Conservation (phyloP, 2,797 vertebrate genomes). For the Microchirus variegatus region DNA sequence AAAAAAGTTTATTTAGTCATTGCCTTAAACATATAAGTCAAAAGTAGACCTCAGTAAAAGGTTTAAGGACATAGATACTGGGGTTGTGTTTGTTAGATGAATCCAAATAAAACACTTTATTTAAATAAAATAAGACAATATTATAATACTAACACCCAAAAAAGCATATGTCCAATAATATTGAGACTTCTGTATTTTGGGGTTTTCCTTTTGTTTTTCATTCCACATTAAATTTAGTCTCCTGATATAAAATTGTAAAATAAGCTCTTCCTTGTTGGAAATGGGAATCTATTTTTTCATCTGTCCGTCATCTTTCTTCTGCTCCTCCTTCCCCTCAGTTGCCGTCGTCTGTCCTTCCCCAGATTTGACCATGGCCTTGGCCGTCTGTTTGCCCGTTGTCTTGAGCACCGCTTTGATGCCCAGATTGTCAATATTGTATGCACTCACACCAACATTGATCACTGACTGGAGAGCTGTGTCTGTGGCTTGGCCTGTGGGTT, state of each 20-base stretch:
- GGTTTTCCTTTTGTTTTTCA: too few species aligned
- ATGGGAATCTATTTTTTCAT: conserved; percentile 32
- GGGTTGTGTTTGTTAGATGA: too few species aligned
- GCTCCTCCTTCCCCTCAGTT: conserved; percentile 6
- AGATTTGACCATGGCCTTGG: conserved; percentile 78
- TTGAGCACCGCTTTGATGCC: conserved; percentile 88
- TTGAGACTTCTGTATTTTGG: too few species aligned
- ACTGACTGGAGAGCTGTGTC: conserved; percentile 86
- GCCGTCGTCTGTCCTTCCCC: conserved; percentile 50
- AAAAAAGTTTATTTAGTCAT: too few species aligned
- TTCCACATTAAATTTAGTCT: not conserved
- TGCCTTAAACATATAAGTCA: too few species aligned
- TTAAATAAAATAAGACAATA: too few species aligned
- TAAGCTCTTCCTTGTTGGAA: too few species aligned
- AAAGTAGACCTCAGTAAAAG: too few species aligned
- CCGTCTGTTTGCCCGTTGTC: conserved; percentile 81
- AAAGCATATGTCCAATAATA: too few species aligned
- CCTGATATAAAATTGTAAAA: not conserved
- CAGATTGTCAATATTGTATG: conserved; percentile 89
- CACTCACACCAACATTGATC: conserved; percentile 86
- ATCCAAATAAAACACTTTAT: too few species aligned
- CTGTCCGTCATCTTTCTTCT: conserved; percentile 16
- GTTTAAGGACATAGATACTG: too few species aligned
- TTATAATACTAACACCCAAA: too few species aligned
- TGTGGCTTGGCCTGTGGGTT: conserved; percentile 86